Percentiles rank a stretch among this genome's conserved stretches.
These are phyloP conservation scores for Manacus vitellinus DNA, from an alignment of 2,113 vertebrate species.

Conservation along the genomic window DNA sequence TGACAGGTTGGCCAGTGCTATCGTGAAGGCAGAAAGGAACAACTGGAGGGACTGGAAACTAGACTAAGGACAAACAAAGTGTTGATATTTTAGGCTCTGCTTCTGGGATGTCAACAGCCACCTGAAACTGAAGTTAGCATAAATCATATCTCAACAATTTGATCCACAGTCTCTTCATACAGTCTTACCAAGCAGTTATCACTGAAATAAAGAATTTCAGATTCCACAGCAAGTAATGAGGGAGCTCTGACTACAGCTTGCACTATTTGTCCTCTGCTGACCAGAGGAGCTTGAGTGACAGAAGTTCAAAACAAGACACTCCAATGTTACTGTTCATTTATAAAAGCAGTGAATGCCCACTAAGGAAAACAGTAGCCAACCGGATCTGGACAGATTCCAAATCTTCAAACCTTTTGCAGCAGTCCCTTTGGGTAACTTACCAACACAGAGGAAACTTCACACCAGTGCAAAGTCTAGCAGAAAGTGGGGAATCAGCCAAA, in stretches of 20 bases:
- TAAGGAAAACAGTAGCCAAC: conserved; percentile 18
- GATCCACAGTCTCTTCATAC: neutral
- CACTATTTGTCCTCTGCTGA: conserved; percentile 24
- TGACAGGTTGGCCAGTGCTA: neutral
- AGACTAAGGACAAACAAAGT: neutral
- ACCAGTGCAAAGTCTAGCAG: neutral
- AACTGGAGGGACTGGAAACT: neutral
- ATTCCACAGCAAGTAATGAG: neutral
- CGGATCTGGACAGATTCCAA: conserved; percentile 44
- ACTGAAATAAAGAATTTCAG: neutral
- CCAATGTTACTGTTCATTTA: conserved; percentile 27
- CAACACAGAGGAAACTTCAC: conserved; percentile 35
- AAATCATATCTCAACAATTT: neutral
- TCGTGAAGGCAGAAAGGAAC: neutral
- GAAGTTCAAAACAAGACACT: conserved; percentile 40
- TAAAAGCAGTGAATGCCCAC: conserved; percentile 38
- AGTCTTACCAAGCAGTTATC: neutral
- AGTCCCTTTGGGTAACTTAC: conserved; percentile 25
- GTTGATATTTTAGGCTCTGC: neutral
- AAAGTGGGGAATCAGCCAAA: conserved; percentile 8
- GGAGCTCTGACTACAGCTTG: neutral
- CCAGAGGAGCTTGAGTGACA: conserved; percentile 16
- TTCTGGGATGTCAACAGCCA: neutral
- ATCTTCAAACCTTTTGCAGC: conserved; percentile 24
- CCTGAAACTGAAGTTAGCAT: neutral